Evolutionary conservation across 1,140 invertebrate genomes (phyloP).

Genomic region (Camponotus vicinus): DNA sequence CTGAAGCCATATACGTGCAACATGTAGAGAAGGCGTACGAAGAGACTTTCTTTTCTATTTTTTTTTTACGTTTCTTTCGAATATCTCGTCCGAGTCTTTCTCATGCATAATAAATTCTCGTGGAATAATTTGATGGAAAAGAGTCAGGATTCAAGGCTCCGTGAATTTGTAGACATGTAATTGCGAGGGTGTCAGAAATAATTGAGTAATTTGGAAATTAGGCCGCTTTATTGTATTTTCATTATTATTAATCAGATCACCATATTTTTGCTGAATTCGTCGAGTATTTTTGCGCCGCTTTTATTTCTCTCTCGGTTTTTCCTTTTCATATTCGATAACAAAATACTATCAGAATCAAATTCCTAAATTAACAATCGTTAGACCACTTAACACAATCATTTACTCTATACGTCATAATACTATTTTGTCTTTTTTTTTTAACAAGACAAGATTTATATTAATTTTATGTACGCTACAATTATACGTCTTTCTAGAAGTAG

Average conservation of each 20-base stretch:
- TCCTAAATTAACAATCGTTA: constrained; percentile 17
- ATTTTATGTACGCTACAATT: not conserved
- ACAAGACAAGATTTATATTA: not conserved
- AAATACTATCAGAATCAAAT: constrained; percentile 40
- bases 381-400: not conserved
- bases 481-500: not conserved
- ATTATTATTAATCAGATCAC: constrained; percentile 7
- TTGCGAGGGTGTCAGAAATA: not conserved
- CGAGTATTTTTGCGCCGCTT: not conserved
- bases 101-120: constrained; percentile 24
- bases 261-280: not conserved
- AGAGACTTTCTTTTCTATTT: not conserved
- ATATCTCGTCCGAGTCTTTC: not conserved
- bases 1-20: not conserved
- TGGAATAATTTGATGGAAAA: constrained; percentile 25
- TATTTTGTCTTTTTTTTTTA: not conserved
- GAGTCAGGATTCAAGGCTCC: not conserved
- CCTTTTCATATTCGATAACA: constrained; percentile 27
- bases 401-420: constrained; percentile 26
- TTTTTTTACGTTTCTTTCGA: constrained; percentile 12
- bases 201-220: constrained; percentile 38
- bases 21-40: not conserved
- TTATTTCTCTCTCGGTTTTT: not conserved
- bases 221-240: constrained; percentile 51
- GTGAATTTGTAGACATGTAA: not conserved